These are phyloP conservation scores for Leucoraja ocellata DNA, from an alignment of 2,797 vertebrate genomes.

Conservation along the genomic window DNA sequence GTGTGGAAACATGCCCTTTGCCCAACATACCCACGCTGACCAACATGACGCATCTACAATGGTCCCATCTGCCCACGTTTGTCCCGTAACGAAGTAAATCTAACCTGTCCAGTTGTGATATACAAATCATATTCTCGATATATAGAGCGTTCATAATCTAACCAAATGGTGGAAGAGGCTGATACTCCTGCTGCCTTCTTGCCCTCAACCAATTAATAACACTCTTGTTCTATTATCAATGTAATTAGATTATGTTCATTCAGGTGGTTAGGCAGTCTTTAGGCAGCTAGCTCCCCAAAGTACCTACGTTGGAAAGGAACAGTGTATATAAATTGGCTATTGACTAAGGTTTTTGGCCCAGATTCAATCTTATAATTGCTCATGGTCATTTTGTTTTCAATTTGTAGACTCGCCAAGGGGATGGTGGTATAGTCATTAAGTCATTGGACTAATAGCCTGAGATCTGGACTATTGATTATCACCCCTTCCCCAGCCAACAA, in stretches of 20 bases:
- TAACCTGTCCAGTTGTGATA: too few relatives aligned
- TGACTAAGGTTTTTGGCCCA: neutral
- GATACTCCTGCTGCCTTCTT: neutral
- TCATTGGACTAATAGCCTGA: too few relatives aligned
- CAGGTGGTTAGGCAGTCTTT: neutral
- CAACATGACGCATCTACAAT: too few relatives aligned
- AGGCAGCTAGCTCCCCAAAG: neutral
- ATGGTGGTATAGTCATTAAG: too few relatives aligned
- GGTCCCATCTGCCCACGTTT: too few relatives aligned
- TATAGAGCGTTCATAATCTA: neutral
- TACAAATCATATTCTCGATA: neutral
- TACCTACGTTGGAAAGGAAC: neutral
- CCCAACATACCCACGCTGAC: too few relatives aligned
- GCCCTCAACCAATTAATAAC: neutral
- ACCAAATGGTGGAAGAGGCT: neutral
- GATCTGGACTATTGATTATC: too few relatives aligned
- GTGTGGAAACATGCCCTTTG: too few relatives aligned
- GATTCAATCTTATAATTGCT: neutral
- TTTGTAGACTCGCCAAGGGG: too few relatives aligned
- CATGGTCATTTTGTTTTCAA: too few relatives aligned
- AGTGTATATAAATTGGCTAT: neutral
- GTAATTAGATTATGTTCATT: neutral
- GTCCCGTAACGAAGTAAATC: too few relatives aligned
- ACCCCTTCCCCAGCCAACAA: too few relatives aligned
- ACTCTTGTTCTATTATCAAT: neutral